phyloP scores from a whole-genome alignment of 2,113 vertebrate species.

The Sylvicapra grimmia region DNA sequence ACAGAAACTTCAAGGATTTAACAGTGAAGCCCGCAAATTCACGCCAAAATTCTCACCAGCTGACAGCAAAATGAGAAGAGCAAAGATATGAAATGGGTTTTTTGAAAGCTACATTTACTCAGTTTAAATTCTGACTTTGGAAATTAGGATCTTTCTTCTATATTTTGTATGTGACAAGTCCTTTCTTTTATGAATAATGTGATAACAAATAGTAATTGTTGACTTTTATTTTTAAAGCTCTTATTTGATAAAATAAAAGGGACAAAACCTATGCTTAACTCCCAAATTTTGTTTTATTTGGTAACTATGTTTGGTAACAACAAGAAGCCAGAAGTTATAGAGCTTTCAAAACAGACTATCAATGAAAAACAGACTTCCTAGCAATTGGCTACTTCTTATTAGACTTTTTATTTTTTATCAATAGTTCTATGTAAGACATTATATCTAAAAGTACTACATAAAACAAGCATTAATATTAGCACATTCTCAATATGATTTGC shows the following conservation, averaged over 20 bases:
- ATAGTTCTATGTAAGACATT: neutral
- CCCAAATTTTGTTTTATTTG: neutral
- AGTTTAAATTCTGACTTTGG: neutral
- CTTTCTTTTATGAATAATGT: neutral
- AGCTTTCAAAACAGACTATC: neutral
- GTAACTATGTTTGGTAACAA: neutral
- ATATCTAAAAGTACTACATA: neutral
- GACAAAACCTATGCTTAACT: neutral
- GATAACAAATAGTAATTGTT: neutral
- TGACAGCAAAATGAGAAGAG: neutral
- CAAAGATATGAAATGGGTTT: neutral
- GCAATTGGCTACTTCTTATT: neutral
- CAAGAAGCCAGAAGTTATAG: neutral
- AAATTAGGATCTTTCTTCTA: neutral
- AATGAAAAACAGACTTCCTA: neutral
- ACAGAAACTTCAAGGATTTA: neutral
- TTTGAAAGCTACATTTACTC: neutral
- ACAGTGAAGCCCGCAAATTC: neutral
- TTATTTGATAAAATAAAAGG: neutral
- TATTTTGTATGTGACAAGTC: neutral
- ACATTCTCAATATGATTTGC: neutral
- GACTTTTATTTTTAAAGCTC: neutral
- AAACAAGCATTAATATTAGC: neutral
- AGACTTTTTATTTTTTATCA: neutral
- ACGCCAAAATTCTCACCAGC: neutral